Base-by-base conservation (phyloP, 2,113 vertebrate genomes). In the Xiphias gladius region DNA sequence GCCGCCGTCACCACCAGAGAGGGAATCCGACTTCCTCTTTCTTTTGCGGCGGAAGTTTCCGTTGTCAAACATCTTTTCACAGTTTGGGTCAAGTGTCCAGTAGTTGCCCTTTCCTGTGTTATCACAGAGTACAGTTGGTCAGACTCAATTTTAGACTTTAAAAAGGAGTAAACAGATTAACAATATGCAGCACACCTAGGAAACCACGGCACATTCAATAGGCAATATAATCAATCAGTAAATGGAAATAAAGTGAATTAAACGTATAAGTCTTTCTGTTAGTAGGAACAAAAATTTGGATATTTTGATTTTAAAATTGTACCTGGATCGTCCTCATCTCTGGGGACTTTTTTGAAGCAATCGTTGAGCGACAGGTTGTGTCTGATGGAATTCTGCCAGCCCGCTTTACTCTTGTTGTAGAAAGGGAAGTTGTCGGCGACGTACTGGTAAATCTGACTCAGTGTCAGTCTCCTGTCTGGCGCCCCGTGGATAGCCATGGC, bases 31-130 rank as follows among this genome's bases (percentile, higher is more conserved):
- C 91, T 99, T 99, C 72, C 98, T 98, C 93, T 99, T 99, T 79
- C 98, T 96, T 93, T 99, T 99, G 92, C 98, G 96, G 65, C 98
- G 97, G 90, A 99, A 99, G 93, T 99, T 99, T 79, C 98, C 98
- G 0, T 99, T 99, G 95, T 99, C 98, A 41, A 99, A 99, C 98
- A 99, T 99, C 93, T 99, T 99, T 81, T 99, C 98, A 81, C 98
- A 99, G 95, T 99, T 99, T 0, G 98, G 98, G 89, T 99, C 98
- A 71, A 99, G 94, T 16, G 98, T 99, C 98, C 98, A 99, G 93
- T 99, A 99, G 94, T 99, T 99, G 30, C 98, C 98, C 87, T 99
- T 99, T 70, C 98, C 98, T 96, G 68, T 86, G 79, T 81, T 7
- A 72, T 30, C 8, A 84, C 39, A 68, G 55, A 37, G 3, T 64